Evolutionary conservation across 1,140 invertebrate genomes (phyloP).

Genomic region (Drosophila rufa): DNA sequence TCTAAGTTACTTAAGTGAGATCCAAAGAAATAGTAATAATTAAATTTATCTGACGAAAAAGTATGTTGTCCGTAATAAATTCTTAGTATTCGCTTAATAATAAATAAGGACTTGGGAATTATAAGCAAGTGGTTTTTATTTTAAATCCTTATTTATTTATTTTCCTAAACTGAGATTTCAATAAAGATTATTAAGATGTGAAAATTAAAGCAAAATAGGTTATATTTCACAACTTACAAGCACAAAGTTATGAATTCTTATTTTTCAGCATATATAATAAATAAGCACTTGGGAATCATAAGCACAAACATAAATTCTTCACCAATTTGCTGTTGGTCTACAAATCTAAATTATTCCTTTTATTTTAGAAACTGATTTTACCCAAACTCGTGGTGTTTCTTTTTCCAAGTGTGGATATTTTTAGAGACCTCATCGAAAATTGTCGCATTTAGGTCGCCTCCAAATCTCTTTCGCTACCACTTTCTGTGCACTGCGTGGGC

Average conservation of each 20-base stretch:
- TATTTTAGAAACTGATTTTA: background rate
- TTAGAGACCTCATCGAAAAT: conserved; percentile 40
- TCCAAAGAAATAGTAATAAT: too few relatives aligned
- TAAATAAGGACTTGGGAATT: too few relatives aligned
- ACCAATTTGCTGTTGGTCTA: background rate
- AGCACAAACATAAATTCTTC: background rate
- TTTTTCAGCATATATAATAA: background rate
- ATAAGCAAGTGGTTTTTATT: background rate
- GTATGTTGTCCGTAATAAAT: too few relatives aligned
- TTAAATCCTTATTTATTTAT: background rate
- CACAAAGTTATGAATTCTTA: background rate
- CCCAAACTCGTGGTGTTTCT: background rate
- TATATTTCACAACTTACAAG: too few relatives aligned
- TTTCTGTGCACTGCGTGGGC: conserved; percentile 24
- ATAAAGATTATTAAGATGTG: background rate
- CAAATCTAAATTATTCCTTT: background rate
- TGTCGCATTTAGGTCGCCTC: conserved; percentile 41
- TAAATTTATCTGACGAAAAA: too few relatives aligned
- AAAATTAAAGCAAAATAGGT: too few relatives aligned
- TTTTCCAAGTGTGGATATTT: conserved; percentile 51
- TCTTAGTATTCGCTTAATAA: too few relatives aligned
- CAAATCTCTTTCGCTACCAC: conserved; percentile 27
- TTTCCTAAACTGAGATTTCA: too few relatives aligned
- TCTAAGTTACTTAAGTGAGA: background rate
- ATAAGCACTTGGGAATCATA: background rate